phyloP scores from a whole-genome alignment of 1,140 invertebrate genomes.

The Ips typographus region DNA sequence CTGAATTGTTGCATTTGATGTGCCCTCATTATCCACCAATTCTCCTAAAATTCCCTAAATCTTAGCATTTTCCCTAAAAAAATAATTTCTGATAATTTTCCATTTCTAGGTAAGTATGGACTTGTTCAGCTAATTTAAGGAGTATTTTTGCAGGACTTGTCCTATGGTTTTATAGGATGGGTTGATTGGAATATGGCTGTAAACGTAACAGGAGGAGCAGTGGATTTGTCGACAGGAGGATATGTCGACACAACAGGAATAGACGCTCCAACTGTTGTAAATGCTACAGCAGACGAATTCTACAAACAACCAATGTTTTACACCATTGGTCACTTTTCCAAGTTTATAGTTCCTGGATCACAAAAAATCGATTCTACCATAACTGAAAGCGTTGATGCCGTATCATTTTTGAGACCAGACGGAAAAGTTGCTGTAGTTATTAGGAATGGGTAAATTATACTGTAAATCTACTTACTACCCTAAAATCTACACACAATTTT shows the following conservation, averaged over 20 bases:
- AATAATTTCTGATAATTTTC: too few species aligned
- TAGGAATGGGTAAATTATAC: slow-evolving; percentile 21
- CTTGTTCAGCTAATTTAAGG: too few species aligned
- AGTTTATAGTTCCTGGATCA: slow-evolving; percentile 60
- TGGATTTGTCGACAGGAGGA: slow-evolving; percentile 35
- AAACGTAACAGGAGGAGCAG: slow-evolving; percentile 66
- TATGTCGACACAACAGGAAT: slow-evolving; percentile 64
- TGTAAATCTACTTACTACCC: too few species aligned
- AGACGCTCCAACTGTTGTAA: slow-evolving; percentile 69
- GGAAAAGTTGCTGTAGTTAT: slow-evolving; percentile 53
- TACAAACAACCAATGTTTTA: slow-evolving; percentile 76
- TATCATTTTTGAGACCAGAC: slow-evolving; percentile 58
- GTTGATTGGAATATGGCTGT: slow-evolving; percentile 78
- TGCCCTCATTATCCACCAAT: too few species aligned
- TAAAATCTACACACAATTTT: too few species aligned
- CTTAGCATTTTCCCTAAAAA: too few species aligned
- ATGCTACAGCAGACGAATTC: slow-evolving; percentile 59
- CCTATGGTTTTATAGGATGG: slow-evolving; percentile 63
- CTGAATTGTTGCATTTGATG: too few species aligned
- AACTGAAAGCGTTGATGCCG: slow-evolving; percentile 42
- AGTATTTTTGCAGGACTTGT: slow-evolving; percentile 56
- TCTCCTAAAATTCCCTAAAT: too few species aligned
- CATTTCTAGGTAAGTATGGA: too few species aligned
- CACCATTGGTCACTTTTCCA: slow-evolving; percentile 69
- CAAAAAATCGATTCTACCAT: slow-evolving; percentile 44